These are phyloP conservation scores for Halocynthia roretzi DNA, from an alignment of 23 tunicate species.

Conservation along the genomic window DNA sequence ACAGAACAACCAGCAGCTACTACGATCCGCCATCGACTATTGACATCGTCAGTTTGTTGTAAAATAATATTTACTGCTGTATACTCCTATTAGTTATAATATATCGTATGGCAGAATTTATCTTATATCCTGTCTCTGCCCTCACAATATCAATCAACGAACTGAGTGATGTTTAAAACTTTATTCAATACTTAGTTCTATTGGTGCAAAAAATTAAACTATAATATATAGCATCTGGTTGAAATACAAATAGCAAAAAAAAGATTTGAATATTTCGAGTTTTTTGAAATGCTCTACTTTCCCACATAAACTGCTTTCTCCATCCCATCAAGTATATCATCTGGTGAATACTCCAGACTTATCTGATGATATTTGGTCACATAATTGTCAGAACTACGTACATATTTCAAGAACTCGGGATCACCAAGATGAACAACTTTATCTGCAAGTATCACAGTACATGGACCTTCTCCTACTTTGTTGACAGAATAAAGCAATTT, in stretches of 20 bases:
- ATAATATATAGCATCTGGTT: too few species aligned
- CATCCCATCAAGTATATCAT: constrained; percentile 84
- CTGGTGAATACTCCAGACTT: constrained; percentile 62
- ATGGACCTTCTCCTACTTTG: background rate
- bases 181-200: background rate
- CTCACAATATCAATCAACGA: background rate
- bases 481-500: background rate
- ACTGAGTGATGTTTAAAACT: background rate
- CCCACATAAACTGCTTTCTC: constrained; percentile 56
- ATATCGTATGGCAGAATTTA: too few species aligned
- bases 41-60: too few species aligned
- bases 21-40: too few species aligned
- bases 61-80: too few species aligned
- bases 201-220: background rate
- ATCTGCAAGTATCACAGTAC: constrained; percentile 59
- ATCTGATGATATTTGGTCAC: constrained; percentile 72
- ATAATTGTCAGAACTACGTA: constrained; percentile 44
- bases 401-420: constrained; percentile 52
- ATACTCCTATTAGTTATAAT: too few species aligned
- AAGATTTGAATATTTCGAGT: background rate
- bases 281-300: background rate
- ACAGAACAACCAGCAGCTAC: too few species aligned
- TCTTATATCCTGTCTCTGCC: background rate
- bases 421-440: constrained; percentile 82
- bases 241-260: background rate